phyloP scores from a whole-genome alignment of 2,113 vertebrate species.

The Oryzias celebensis region DNA sequence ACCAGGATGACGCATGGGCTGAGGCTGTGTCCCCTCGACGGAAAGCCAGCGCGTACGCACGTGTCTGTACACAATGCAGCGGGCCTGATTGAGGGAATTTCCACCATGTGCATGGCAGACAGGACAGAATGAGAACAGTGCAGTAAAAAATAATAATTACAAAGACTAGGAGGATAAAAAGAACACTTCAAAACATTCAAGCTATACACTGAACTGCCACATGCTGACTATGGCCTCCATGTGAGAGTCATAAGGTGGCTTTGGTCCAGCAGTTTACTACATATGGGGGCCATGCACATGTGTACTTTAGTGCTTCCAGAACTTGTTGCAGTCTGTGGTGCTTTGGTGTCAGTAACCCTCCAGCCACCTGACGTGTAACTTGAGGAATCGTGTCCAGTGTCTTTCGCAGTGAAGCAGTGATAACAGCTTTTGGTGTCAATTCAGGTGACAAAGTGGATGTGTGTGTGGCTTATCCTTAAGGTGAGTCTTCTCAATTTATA shows the following conservation, averaged over 20 bases:
- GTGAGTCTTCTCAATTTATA: conserved; percentile 24
- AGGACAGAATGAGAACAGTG: conserved; percentile 61
- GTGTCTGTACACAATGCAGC: conserved; percentile 33
- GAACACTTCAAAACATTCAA: conserved; percentile 57
- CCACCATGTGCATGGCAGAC: conserved; percentile 65
- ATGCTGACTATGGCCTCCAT: conserved; percentile 50
- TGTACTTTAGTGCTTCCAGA: conserved; percentile 19
- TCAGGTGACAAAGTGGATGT: conserved; percentile 28
- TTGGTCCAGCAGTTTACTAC: conserved; percentile 41
- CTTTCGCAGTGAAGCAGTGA: conserved; percentile 13
- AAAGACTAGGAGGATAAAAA: conserved; percentile 58
- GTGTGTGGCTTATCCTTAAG: conserved; percentile 8
- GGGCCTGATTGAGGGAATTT: conserved; percentile 63
- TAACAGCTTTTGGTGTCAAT: conserved; percentile 47
- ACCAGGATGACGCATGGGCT: conserved; percentile 61
- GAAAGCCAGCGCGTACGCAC: conserved; percentile 44
- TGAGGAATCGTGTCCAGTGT: conserved; percentile 31
- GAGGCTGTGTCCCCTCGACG: conserved; percentile 52
- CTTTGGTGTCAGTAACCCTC: conserved; percentile 50
- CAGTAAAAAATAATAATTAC: conserved; percentile 65
- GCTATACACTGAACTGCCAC: conserved; percentile 47
- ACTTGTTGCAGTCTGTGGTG: conserved; percentile 51
- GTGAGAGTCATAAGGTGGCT: conserved; percentile 49
- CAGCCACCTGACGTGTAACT: conserved; percentile 40
- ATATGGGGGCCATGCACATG: conserved; percentile 49